These are phyloP conservation scores for Gymnodraco acuticeps DNA, from an alignment of 2,797 vertebrate species.

Conservation along the genomic window DNA sequence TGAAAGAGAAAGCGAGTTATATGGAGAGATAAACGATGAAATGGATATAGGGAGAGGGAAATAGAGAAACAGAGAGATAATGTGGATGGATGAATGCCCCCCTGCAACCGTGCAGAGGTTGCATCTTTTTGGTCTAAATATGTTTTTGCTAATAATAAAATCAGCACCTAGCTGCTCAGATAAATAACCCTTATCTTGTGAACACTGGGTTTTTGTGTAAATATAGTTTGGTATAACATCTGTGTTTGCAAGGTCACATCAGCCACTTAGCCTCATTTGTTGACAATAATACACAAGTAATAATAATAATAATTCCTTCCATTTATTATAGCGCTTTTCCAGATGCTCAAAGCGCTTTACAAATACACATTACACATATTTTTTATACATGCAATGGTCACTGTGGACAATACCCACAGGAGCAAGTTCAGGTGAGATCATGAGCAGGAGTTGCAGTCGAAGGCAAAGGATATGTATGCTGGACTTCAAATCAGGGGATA, in stretches of 20 bases:
- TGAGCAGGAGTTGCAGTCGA: background rate
- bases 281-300: background rate
- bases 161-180: conserved; percentile 1
- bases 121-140: conserved; percentile 2
- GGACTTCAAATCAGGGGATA: too few relatives aligned
- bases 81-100: background rate
- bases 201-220: background rate
- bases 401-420: too few relatives aligned
- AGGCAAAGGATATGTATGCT: too few relatives aligned
- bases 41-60: background rate
- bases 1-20: background rate
- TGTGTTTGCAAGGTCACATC: conserved; percentile 20
- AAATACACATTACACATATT: too few relatives aligned
- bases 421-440: too few relatives aligned
- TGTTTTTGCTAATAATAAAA: conserved; percentile 23
- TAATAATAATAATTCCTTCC: too few relatives aligned
- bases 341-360: too few relatives aligned
- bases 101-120: background rate
- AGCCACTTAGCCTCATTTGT: background rate
- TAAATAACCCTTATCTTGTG: conserved; percentile 14
- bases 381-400: too few relatives aligned
- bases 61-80: background rate
- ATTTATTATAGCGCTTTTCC: too few relatives aligned
- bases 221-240: conserved; percentile 23
- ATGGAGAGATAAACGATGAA: background rate